A percentile compares a stretch with the other conserved stretches of the same genome.
Evolutionary conservation across 2,113 vertebrate species (phyloP).

Genomic region (Tychaedon coryphoeus): DNA sequence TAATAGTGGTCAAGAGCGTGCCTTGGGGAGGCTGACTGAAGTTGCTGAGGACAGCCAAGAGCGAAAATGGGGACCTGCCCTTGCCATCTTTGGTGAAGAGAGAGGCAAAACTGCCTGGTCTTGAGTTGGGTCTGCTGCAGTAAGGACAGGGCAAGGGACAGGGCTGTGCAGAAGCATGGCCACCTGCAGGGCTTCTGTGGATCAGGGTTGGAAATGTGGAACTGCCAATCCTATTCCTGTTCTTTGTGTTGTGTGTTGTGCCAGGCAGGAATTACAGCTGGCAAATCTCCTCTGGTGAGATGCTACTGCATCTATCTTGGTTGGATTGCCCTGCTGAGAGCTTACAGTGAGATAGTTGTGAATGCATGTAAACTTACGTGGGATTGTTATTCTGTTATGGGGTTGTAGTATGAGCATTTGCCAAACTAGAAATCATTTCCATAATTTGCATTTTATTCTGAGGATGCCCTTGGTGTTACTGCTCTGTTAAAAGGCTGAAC

Average conservation of each 20-base stretch:
- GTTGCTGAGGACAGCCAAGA: neutral
- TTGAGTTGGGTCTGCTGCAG: neutral
- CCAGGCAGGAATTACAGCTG: rapidly evolving
- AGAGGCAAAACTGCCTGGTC: neutral
- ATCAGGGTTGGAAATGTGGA: neutral
- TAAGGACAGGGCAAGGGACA: neutral
- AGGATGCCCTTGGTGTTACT: neutral
- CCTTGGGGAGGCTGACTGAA: neutral
- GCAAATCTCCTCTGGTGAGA: neutral
- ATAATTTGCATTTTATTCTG: neutral
- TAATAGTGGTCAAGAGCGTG: rapidly evolving
- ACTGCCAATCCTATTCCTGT: neutral
- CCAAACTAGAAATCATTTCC: neutral
- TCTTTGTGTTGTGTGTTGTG: neutral
- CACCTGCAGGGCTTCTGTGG: neutral
- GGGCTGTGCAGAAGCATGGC: neutral
- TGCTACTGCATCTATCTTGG: neutral
- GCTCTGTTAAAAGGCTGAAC: neutral
- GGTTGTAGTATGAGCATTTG: neutral
- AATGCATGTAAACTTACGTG: neutral
- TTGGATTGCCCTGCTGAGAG: neutral
- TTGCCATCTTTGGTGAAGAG: neutral
- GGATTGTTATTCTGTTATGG: neutral
- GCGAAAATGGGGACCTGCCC: neutral
- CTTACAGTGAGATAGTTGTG: neutral